Evolutionary conservation across 2,113 vertebrate genomes (phyloP), one percentile per base, ranked within the genome.

Genomic region (Orcinus orca): DNA sequence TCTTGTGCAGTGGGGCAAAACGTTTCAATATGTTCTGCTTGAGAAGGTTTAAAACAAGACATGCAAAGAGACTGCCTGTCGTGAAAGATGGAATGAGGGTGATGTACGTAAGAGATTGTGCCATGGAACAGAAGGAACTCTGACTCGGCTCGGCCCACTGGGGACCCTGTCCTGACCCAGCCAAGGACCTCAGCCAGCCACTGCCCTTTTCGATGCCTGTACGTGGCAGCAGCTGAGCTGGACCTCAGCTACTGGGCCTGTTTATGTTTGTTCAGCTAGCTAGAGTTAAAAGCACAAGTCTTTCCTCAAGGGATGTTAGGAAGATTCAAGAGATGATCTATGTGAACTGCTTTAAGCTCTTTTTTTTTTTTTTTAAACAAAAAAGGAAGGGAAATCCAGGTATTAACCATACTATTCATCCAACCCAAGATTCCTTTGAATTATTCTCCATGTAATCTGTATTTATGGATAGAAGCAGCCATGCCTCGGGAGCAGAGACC

Each of bases 11-110:
- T 0, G 0, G 87, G 93, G 93, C 93, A 97, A 67, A 96, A 88
- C 95, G 0, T 97, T 95, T 97, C 95, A 97, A 96, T 98, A 95
- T 97, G 97, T 98, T 98, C 96, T 97, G 96, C 97, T 97, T 97
- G 96, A 97, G 96, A 97, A 96, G 97, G 96, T 97, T 96, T 97
- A 97, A 96, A 97, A 97, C 0, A 79, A 96, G 92, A 93, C 97
- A 90, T 92, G 95, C 87, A 96, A 87, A 96, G 95, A 92, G 88
- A 81, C 92, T 31, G 86, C 92, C 91, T 81, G 89, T 96, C 87
- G 80, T 81, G 95, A 90, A 71, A 95, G 96, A 92, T 58, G 84
- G 96, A 87, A 63, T 25, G 38, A 89, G 86, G 70, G 23, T 73
- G 80, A 92, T 63, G 14, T 73, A 53, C 79, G 15, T 33, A 41